Conservation (phyloP, 2,797 vertebrate genomes). For the Cyprinodon diabolis region DNA sequence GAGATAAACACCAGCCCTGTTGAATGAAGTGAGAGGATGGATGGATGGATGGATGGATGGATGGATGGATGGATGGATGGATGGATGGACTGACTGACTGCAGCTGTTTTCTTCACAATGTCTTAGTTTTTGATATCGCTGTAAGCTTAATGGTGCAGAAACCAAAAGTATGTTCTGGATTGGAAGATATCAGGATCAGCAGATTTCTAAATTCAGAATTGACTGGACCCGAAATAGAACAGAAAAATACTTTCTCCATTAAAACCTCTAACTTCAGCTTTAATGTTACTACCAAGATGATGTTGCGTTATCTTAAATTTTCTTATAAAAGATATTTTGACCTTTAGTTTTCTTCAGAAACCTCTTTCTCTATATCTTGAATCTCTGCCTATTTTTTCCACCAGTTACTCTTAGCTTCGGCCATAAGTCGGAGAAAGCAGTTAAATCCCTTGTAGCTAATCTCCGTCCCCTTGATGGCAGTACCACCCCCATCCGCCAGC, state of each 20-base stretch:
- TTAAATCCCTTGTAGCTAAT: conserved; percentile 63
- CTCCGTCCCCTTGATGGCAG: conserved; percentile 54
- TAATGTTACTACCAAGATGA: conserved; percentile 8
- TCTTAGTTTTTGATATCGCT: not conserved
- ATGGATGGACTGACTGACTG: no score
- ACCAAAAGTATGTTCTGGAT: not conserved
- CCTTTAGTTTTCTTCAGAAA: conserved; percentile 6
- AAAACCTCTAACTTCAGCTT: not conserved
- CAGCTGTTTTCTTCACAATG: not conserved
- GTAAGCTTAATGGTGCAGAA: no score
- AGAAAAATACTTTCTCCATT: not conserved
- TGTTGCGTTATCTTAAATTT: conserved; percentile 58
- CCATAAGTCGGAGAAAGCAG: conserved; percentile 26
- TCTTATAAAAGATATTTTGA: conserved; percentile 48
- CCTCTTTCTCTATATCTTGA: conserved; percentile 30
- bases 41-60: no score
- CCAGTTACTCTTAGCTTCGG: conserved; percentile 37
- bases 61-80: no score
- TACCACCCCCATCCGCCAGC: conserved; percentile 38
- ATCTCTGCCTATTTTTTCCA: conserved; percentile 56
- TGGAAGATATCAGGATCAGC: not conserved
- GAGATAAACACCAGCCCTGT: no score
- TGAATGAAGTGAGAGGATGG: no score
- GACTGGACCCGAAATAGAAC: not conserved
- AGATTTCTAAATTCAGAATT: not conserved